A percentile compares a stretch with the other conserved stretches of the same genome.
Conservation (phyloP, 2,113 vertebrate species). For the Cygnus atratus region DNA sequence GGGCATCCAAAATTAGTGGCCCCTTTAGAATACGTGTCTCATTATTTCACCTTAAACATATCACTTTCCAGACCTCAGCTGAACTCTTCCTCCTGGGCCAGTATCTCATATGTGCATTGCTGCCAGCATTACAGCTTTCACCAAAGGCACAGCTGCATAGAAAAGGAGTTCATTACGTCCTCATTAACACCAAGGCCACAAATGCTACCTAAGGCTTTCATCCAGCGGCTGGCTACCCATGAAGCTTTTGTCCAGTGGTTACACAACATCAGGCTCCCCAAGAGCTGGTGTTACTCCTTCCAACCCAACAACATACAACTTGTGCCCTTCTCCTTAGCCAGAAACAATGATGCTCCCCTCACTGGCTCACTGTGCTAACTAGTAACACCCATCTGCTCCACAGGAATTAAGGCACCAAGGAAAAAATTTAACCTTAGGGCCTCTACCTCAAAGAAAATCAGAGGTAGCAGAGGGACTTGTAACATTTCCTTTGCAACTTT, state of each 20-base stretch:
- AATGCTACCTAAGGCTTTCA: accelerated
- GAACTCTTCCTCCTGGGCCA: neutral
- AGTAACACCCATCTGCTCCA: accelerated
- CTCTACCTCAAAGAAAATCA: neutral
- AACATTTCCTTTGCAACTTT: accelerated
- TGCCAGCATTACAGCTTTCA: neutral
- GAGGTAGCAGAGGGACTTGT: neutral
- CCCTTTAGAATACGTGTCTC: neutral
- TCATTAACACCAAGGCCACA: neutral
- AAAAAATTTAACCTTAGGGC: neutral
- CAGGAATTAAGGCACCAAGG: neutral
- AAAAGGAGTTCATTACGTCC: neutral
- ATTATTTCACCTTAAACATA: neutral
- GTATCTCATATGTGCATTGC: neutral
- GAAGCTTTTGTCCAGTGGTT: neutral
- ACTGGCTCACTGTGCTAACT: accelerated
- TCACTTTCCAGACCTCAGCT: neutral
- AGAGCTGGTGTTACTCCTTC: neutral
- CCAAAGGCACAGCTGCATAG: neutral
- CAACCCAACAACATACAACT: neutral
- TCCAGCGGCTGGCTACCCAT: neutral
- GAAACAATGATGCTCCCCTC: accelerated
- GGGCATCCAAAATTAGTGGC: neutral
- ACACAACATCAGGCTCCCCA: neutral
- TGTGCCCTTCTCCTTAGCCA: neutral